Evolutionary conservation across 2,888 invertebrate species (phyloP).

Genomic region (Holacanthella duospinosa): DNA sequence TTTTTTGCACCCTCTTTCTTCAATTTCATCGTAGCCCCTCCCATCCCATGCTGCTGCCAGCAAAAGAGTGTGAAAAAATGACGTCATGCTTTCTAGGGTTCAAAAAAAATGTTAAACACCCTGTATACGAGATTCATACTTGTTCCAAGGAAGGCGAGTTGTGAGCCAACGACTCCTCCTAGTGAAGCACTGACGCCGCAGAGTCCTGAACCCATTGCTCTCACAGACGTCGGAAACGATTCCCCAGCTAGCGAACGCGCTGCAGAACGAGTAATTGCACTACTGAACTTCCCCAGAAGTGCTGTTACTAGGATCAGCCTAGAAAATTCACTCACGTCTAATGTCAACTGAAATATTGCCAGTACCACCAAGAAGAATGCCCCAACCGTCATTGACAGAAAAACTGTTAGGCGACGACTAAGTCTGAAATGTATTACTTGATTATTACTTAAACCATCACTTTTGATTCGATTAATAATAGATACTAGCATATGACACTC

Average conservation of each 20-base stretch:
- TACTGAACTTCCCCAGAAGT: slow-evolving; percentile 22
- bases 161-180: slow-evolving; percentile 20
- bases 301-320: slow-evolving; percentile 5
- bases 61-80: no score
- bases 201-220: slow-evolving; percentile 23
- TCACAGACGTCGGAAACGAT: slow-evolving; percentile 24
- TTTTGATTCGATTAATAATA: no score
- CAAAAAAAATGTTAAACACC: no score
- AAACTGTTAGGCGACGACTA: slow-evolving; percentile 21
- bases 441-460: no score
- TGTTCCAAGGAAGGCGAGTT: slow-evolving; percentile 23
- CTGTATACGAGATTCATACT: slow-evolving; percentile 15
- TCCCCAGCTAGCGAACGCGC: slow-evolving; percentile 24
- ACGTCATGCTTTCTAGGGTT: no score
- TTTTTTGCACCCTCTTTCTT: no score
- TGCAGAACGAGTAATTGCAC: slow-evolving; percentile 17
- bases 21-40: no score
- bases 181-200: slow-evolving; percentile 16
- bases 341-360: slow-evolving; percentile 14
- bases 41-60: no score
- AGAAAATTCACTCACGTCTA: slow-evolving; percentile 2
- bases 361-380: slow-evolving; percentile 21
- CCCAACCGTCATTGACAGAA: slow-evolving; percentile 18
- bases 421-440: slow-evolving; percentile 10
- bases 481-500: no score